A percentile compares a stretch with the other conserved stretches of the same genome.
Evolutionary conservation across 2,888 invertebrate genomes (phyloP).

Genomic region (Latheticus oryzae): DNA sequence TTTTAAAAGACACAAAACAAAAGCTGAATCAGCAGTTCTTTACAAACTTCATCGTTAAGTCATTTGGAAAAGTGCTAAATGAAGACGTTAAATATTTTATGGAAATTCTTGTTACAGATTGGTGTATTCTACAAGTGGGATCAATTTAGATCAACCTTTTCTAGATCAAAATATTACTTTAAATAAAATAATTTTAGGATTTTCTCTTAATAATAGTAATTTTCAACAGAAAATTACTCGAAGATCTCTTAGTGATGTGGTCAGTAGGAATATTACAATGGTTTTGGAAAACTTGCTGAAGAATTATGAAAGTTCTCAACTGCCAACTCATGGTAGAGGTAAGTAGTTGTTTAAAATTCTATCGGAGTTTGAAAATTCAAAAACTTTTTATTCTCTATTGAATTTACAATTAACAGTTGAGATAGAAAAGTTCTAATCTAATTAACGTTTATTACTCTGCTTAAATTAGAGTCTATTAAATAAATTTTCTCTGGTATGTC

Average conservation of each 20-base stretch:
- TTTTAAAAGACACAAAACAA: constrained; percentile 53
- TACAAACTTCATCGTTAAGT: constrained; percentile 51
- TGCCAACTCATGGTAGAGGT: constrained; percentile 92
- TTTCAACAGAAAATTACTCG: constrained; percentile 13
- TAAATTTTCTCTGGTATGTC: too few relatives aligned
- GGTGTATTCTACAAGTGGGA: constrained; percentile 29
- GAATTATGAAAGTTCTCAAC: constrained; percentile 89
- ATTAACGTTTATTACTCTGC: too few relatives aligned
- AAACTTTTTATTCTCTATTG: too few relatives aligned
- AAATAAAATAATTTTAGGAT: constrained; percentile 52
- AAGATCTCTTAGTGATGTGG: constrained; percentile 51
- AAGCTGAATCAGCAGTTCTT: constrained; percentile 54
- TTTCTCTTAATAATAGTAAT: constrained; percentile 39
- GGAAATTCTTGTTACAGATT: constrained; percentile 17
- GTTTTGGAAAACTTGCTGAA: constrained; percentile 88
- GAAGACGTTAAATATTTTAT: constrained; percentile 47
- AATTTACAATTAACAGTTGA: too few relatives aligned
- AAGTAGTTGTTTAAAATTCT: too few relatives aligned
- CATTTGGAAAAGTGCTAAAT: constrained; percentile 53
- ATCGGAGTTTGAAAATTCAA: too few relatives aligned
- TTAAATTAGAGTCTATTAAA: too few relatives aligned
- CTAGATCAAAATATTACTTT: constrained; percentile 49
- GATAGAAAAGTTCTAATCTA: too few relatives aligned
- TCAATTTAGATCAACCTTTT: constrained; percentile 47
- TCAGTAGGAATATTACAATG: constrained; percentile 86